Evolutionary conservation across 2,113 vertebrate genomes (phyloP), one percentile per base, ranked within the genome.

Genomic region (Neopipo cinnamomea): DNA sequence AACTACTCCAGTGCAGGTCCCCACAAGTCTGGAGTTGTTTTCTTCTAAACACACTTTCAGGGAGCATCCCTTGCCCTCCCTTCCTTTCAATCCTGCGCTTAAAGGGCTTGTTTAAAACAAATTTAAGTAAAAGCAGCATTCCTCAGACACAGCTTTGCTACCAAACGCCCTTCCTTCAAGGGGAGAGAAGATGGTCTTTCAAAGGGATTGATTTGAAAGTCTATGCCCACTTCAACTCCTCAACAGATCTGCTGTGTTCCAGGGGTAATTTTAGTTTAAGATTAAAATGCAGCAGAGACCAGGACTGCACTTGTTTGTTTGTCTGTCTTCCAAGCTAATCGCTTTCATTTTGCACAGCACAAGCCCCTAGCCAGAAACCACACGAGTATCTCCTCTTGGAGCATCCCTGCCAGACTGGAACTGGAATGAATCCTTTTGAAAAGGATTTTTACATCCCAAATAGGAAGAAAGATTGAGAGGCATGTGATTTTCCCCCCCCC

Each of bases 391-490:
- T 89, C 52, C 31, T 75, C 76, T 58, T 50, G 65, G 53, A 89
- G 83, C 80, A 87, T 74, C 78, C 55, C 63, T 39, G 93, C 87
- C 91, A 94, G 86, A n/a, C 88, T 65, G 63, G 66, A 83, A 90
- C 49, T 47, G 41, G 28, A 92, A 86, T 56, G 44, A 93, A 91
- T 67, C 65, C 76, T 88, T 87, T 85, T 89, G n/a, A 96, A 94
- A 84, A 92, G 65, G 44, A 53, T 44, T 91, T 95, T 92, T 78
- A 93, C 13, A 84, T 18, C 44, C 61, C 12, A 91, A 97, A 93
- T 73, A 50, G 92, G 92, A 84, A 91, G 72, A 92, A 94, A 93
- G 56, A 85, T 91, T 81, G 44, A 82, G 74, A 96, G 76, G 76
- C 95, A 92, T 85, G 92, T 89, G 90, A 95, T 85, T 31, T 14